Evolutionary conservation across 2,888 invertebrate genomes (phyloP).

Genomic region (Itoplectis maculator): DNA sequence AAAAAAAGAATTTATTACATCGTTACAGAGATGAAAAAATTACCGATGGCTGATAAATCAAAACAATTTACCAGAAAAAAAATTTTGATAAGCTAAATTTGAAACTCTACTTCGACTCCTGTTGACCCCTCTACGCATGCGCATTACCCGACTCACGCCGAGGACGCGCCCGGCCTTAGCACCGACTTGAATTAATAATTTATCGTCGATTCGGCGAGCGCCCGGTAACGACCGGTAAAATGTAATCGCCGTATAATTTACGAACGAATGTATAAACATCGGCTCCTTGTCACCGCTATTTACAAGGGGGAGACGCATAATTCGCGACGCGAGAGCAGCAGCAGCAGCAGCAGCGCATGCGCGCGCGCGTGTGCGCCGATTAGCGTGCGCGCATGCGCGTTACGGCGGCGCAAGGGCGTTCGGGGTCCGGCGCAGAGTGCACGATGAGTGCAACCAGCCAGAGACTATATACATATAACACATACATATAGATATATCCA

Average conservation of each 20-base stretch:
- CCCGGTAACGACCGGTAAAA: constrained; percentile 61
- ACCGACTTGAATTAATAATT: constrained; percentile 78
- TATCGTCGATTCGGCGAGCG: constrained; percentile 72
- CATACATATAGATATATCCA: too few relatives aligned
- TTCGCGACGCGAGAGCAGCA: constrained; percentile 70
- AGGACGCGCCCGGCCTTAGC: constrained; percentile 6
- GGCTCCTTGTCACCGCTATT: constrained; percentile 74
- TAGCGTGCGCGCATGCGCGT: constrained; percentile 68
- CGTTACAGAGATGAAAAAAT: not conserved
- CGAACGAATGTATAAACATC: constrained; percentile 78
- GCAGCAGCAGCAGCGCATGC: too few relatives aligned
- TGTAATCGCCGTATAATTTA: constrained; percentile 78
- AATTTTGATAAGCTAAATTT: too few relatives aligned
- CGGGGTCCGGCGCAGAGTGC: constrained; percentile 38
- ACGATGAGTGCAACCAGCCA: constrained; percentile 53
- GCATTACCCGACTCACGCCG: too few relatives aligned
- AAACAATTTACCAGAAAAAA: too few relatives aligned
- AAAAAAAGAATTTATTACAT: not conserved
- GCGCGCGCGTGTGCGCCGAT: constrained; percentile 71
- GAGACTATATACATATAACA: constrained; percentile 7
- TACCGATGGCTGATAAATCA: too few relatives aligned
- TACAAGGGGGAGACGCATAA: constrained; percentile 76
- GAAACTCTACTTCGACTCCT: too few relatives aligned
- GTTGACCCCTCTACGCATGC: too few relatives aligned
- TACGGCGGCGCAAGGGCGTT: constrained; percentile 29